Base-by-base conservation (phyloP, 2,797 vertebrate species). In the Melanotaenia boesemani region DNA sequence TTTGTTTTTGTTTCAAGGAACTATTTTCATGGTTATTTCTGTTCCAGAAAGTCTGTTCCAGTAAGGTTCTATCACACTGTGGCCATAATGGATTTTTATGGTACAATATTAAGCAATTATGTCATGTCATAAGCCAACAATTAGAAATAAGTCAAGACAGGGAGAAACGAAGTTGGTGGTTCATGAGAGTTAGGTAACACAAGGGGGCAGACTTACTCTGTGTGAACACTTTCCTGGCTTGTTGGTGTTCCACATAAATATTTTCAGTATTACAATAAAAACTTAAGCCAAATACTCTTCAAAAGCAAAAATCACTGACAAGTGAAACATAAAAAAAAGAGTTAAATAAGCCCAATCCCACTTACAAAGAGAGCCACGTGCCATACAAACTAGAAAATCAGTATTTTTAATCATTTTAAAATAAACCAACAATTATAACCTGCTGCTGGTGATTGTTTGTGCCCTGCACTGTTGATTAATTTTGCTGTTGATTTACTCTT, bases 171-270 rank as follows among this genome's bases (percentile, higher is more conserved):
- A 13, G 46, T 1, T 22, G 52, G 55, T 36, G 10, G 22, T 57
- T 15, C 16, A 3, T 4, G 5, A 50, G 8, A 36, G 59, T 9
- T 20, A 56, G 26, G 63, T 1, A 77, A 44, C 91, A 91, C 87
- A 70, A 75, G 91, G 71, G 82, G 89, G 84, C 89, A 85, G 79
- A 74, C n/a, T 82, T 37, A 37, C n/a, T 61, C 77, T 67, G 32
- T 28, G 9, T 10, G 10, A 8, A 16, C 5, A n/a, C 52, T 37
- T 18, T 12, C 6, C 11, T 5, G 6, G 36, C 1, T 52, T 48
- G 11, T 18, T 44, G 24, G 2, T 36, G 16, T 44, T 44, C 16
- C 39, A 44, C 39, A 15, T 15, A 5, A 15, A 36, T 16, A 16
- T 16, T 16, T 44, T 44, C 39, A 44, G 13, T 13, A 44, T 48